A percentile compares a stretch with the other conserved stretches of the same genome.
Conservation (phyloP, 1,140 invertebrate species). For the Anastrepha ludens region DNA sequence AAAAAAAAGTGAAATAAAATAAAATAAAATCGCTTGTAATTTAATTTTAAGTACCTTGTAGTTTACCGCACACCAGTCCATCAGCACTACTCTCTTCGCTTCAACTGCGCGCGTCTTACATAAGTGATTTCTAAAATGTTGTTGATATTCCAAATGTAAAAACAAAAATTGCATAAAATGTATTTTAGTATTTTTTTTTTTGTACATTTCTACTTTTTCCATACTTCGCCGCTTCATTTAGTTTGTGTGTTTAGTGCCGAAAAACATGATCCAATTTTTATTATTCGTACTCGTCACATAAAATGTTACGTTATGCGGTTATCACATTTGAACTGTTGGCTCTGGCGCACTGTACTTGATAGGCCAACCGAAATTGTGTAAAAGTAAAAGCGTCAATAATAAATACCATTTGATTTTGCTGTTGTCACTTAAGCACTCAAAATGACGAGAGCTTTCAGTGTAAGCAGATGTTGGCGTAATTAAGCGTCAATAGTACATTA, state of each 20-base stretch:
- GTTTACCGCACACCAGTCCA: not conserved
- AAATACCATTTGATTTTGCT: not conserved
- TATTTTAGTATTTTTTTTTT: no score
- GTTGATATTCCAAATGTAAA: not conserved
- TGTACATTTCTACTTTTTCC: not conserved
- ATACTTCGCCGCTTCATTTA: not conserved
- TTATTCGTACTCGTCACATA: not conserved
- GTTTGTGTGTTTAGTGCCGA: not conserved
- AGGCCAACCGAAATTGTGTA: not conserved
- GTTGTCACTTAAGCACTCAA: no score
- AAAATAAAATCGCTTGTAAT: not conserved
- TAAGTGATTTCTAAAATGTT: conserved; percentile 32
- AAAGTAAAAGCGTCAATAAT: not conserved
- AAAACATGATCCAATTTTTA: not conserved
- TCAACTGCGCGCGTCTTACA: not conserved
- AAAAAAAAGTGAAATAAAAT: no score
- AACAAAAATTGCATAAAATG: not conserved
- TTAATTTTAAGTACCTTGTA: conserved; percentile 17
- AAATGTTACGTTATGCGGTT: not conserved
- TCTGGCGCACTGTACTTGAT: not conserved
- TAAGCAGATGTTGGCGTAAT: no score
- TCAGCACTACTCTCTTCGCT: not conserved
- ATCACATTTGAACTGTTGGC: not conserved
- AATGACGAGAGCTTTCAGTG: no score
- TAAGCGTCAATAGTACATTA: no score